Evolutionary conservation across 2,797 vertebrate species (phyloP), one percentile per base, ranked within the genome.

Genomic region (Dermochelys coriacea): DNA sequence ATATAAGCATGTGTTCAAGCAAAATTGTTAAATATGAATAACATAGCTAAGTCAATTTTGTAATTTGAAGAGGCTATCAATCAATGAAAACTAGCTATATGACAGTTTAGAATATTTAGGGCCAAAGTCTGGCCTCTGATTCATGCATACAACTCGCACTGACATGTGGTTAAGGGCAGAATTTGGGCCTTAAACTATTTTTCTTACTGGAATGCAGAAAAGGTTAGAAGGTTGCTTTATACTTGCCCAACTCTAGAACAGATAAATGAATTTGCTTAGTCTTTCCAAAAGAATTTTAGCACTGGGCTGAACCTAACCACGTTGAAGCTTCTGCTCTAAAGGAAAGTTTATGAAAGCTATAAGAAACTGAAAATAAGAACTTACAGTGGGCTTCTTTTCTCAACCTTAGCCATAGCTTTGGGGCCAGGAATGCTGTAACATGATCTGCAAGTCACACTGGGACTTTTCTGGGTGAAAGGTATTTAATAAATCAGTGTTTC

Each of bases 301-400:
- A 84, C 3, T 2, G 27, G 4, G 10, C 68, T 94, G 54, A 95
- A 94, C 68, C 34, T 84, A 16, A 3, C 83, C 25, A 8, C 11
- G 1, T 23, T 8, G 59, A 87, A 84, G 85, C 78, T 41, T 87
- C 4, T 12, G 52, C 74, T 85, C 80, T 84, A 90, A 93, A 88
- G 12, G 74, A 84, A 91, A 41, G 64, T 61, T 23, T 61, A 84
- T 4, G 14, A 85, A 88, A 90, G 90, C 85, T 88, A 18, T 25
- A 19, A 37, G 87, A 86, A 57, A 29, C 82, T 84, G 31, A 14
- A 64, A 12, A 0, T 64, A 47, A 85, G 8, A 83, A 61, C 81
- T 88, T 23, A 57, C 4, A 31, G 37, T 41, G 19, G 41, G 9
- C 18, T 59, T 59, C 27, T 31, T 25, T 89, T 89, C n/a, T 92